Evolutionary conservation across 1,140 invertebrate genomes (phyloP).

Genomic region (Theocolax elegans): DNA sequence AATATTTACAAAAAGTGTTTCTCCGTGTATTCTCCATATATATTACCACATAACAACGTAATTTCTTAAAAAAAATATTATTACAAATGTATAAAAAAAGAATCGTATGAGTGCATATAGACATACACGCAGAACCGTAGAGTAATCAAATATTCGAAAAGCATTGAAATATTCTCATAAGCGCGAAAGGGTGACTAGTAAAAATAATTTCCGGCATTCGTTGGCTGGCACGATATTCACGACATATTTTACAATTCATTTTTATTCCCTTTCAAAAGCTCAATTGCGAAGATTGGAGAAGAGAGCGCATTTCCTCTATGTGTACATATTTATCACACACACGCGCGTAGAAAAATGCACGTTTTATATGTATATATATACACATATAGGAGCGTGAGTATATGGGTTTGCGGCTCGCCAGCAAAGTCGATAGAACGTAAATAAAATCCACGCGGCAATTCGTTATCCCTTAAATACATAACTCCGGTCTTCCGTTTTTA

Average conservation of each 20-base stretch:
- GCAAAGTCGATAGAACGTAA: conserved; percentile 23
- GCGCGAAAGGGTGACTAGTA: not conserved
- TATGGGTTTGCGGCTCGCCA: conserved; percentile 17
- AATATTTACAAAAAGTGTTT: too few species aligned
- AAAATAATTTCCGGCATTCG: conserved; percentile 3
- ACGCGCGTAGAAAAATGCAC: too few species aligned
- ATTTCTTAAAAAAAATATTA: too few species aligned
- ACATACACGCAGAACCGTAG: too few species aligned
- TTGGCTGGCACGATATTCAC: not conserved
- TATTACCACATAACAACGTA: too few species aligned
- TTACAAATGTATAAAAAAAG: too few species aligned
- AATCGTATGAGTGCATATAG: too few species aligned
- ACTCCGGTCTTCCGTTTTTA: not conserved
- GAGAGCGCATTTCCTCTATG: too few species aligned
- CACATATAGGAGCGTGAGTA: not conserved
- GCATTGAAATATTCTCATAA: not conserved
- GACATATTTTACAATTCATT: conserved; percentile 31
- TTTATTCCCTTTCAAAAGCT: conserved; percentile 15
- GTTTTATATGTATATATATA: too few species aligned
- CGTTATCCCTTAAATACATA: conserved; percentile 27
- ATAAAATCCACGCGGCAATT: conserved; percentile 34
- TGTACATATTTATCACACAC: too few species aligned
- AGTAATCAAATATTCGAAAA: not conserved
- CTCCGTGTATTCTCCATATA: too few species aligned
- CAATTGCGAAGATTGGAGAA: conserved; percentile 18